Evolutionary conservation across 2,797 vertebrate species (phyloP), one percentile per base, ranked within the genome.

Genomic region (Hemibagrus guttatus): DNA sequence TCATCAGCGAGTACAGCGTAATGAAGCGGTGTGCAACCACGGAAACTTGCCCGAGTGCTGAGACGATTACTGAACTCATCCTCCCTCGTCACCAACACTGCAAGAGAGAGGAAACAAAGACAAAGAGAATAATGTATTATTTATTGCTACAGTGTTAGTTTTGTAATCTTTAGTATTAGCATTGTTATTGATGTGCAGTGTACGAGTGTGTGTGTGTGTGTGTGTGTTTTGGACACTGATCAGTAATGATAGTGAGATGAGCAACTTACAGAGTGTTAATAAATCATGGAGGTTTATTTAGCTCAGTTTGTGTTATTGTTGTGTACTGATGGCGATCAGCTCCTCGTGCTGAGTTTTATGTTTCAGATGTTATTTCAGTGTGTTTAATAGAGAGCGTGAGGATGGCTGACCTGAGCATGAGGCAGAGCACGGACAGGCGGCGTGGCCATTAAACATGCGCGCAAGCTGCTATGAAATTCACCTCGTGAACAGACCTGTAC

Each of bases 21-120:
- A 92, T 99, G 98, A 31, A 99, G 95, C 0, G 98, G 95, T 0
- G 97, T 97, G 93, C 98, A 98, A 61, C 96, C 97, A 21, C 95
- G 96, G 93, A 99, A 99, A 80, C 96, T 98, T 23, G 97, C 97
- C 0, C 97, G 93, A 91, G 96, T 95, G 93, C 98, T 99, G 79
- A 99, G 93, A 17, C 97, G 94, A 94, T 95, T 97, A 93, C 95
- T 99, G 96, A 99, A 99, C 79, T 99, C 97, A 12, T 99, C 98
- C 90, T 99, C 98, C 76, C 98, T 95, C 83, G 95, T 97, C 79
- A 99, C 97, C 17, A 99, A 93, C 56, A 99, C 98, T 99, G 93
- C 0, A 35, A 84, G 8, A 14, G 0, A 63, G 26, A 71, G 6
- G 23, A 26, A 14, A 72, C 11, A 72, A 3, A 75, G 14, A 74